Base-by-base conservation (phyloP, 2,113 vertebrate genomes). In the Eudorcas thomsonii region DNA sequence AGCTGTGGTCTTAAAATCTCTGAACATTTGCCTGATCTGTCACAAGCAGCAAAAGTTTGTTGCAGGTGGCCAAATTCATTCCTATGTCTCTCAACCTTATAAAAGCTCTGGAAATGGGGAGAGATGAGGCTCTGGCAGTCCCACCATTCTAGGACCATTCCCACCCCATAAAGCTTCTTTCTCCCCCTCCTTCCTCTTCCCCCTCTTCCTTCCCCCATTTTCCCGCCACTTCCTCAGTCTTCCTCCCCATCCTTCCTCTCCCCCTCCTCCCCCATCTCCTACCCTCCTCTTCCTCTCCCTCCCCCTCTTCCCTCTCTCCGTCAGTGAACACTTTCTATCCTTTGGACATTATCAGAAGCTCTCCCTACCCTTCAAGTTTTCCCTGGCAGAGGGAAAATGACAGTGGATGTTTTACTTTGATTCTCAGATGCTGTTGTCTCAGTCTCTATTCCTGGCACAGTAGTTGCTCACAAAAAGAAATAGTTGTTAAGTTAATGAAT, bases 111-210 rank as follows among this genome's bases (percentile, higher is more conserved):
- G 67, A 60, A 54, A 26, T 50, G 45, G 84, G 30, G 59, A 33
- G 43, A 52, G 21, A 23, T 3, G 39, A 90, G 15, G 30, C 57
- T 26, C 2, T 13, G 14, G 48, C 13, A 1, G 15, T 43, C n/a
- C 15, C 25, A 30, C 50, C n/a, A 26, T 28, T 89, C 57, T 67
- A 28, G 60, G 13, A 3, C 60, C 28, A 62, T 30, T 62, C 60
- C 16, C 74, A 36, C 13, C 36, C 52, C 23, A 39, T 54, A 16
- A 88, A 45, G 86, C 0, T 25, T 36, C 33, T 15, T 23, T 9
- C 48, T 80, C 17, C n/a, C 33, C 30, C 13, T 7, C 0, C 30
- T 26, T 6, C 4, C 0, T 28, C 39, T 15, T 7, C 7, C 3
- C 26, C 5, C 6, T 0, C 10, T 8, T 12, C 55, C 19, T 13